Percentiles rank a stretch among this genome's conserved stretches.
Conservation (phyloP, 2,888 invertebrate species). For the Brachycybe producta region DNA sequence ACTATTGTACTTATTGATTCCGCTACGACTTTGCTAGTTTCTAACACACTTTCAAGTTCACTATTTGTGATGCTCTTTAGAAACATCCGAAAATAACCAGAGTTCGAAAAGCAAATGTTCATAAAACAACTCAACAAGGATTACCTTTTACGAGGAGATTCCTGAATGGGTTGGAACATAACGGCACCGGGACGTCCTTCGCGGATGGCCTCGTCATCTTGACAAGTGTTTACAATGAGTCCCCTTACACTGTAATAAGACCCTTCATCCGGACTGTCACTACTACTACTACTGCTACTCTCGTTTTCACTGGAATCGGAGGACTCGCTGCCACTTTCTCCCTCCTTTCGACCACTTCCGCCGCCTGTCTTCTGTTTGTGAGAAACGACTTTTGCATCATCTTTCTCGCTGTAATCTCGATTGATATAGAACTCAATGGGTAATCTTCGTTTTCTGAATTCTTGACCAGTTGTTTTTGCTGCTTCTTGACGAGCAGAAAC, state of each 20-base stretch:
- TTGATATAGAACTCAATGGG: too few relatives aligned
- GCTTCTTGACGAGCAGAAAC: too few relatives aligned
- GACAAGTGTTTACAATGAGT: slow-evolving; percentile 32
- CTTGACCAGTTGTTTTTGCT: too few relatives aligned
- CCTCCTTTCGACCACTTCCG: not conserved
- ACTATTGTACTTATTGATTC: too few relatives aligned
- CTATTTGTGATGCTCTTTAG: too few relatives aligned
- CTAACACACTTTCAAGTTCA: too few relatives aligned
- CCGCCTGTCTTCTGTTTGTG: not conserved
- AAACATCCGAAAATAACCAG: too few relatives aligned
- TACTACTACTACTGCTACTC: slow-evolving; percentile 24
- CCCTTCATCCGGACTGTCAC: slow-evolving; percentile 36
- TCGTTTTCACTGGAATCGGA: slow-evolving; percentile 18
- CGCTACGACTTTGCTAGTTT: too few relatives aligned
- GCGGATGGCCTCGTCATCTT: slow-evolving; percentile 33
- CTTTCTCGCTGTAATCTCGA: too few relatives aligned
- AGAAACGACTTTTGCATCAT: not conserved
- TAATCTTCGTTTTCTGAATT: too few relatives aligned
- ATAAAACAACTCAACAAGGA: too few relatives aligned
- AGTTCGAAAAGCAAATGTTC: too few relatives aligned
- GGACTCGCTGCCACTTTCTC: not conserved
- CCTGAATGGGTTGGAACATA: slow-evolving; percentile 31
- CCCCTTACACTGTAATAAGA: slow-evolving; percentile 37
- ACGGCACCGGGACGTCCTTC: slow-evolving; percentile 28
- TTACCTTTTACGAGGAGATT: slow-evolving; percentile 9